A percentile compares a stretch with the other conserved stretches of the same genome.
Evolutionary conservation across 2,888 invertebrate genomes (phyloP).

Genomic region (Laspeyria flexula): DNA sequence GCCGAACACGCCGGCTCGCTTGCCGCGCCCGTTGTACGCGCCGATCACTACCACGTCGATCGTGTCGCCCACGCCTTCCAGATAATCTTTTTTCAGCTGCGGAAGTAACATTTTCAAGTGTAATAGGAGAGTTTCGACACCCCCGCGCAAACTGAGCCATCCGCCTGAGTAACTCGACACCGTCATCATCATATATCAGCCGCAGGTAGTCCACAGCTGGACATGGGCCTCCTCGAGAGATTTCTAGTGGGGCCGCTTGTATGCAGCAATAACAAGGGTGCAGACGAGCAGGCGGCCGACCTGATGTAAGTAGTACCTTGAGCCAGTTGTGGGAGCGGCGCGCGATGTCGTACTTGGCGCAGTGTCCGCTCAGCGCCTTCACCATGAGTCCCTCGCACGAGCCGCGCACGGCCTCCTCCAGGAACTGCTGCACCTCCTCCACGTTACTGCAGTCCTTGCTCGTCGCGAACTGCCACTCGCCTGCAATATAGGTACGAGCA

Average conservation of each 20-base stretch:
- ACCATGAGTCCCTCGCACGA: slow-evolving; percentile 99
- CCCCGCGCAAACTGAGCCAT: too few relatives aligned
- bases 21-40: slow-evolving; percentile 96
- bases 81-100: slow-evolving; percentile 97
- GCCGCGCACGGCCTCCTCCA: slow-evolving; percentile 95
- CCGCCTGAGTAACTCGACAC: too few relatives aligned
- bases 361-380: slow-evolving; percentile 93
- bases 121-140: too few relatives aligned
- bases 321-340: slow-evolving; percentile 97
- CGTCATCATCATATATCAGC: too few relatives aligned
- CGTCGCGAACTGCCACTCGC: slow-evolving; percentile 96
- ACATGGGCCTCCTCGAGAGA: too few relatives aligned
- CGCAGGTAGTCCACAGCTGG: too few relatives aligned
- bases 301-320: slow-evolving; percentile 82
- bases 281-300: too few relatives aligned
- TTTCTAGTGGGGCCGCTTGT: too few relatives aligned
- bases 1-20: slow-evolving; percentile 96
- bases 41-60: slow-evolving; percentile 98
- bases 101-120: not conserved
- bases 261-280: too few relatives aligned
- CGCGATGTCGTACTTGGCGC: slow-evolving; percentile 98
- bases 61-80: slow-evolving; percentile 98
- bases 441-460: slow-evolving; percentile 92
- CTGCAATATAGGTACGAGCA: too few relatives aligned
- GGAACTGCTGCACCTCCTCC: slow-evolving; percentile 97